Evolutionary conservation across 92 coral and sea anemone species (phyloP).

Genomic region (Virgularia gustaviana): DNA sequence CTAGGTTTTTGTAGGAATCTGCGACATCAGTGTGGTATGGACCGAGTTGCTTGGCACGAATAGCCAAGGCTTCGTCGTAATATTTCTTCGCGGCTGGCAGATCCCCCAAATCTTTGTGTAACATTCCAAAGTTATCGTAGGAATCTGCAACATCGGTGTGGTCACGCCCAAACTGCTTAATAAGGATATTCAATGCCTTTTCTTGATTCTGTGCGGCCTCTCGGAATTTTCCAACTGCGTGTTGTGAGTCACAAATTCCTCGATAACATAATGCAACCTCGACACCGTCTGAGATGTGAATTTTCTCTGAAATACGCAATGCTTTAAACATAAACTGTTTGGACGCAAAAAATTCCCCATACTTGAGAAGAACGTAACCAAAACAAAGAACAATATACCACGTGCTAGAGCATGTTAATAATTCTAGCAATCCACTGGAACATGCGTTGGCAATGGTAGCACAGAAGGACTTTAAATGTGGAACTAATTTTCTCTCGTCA

Average conservation of each 20-base stretch:
- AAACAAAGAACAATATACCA: not conserved
- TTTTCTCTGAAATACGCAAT: not conserved
- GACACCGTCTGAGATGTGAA: not conserved
- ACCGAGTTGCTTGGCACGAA: too few relatives aligned
- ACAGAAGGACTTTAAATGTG: slow-evolving; percentile 5
- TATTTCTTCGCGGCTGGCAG: too few relatives aligned
- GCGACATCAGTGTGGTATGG: too few relatives aligned
- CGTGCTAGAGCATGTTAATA: not conserved
- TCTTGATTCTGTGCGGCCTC: not conserved
- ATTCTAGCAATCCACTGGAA: not conserved
- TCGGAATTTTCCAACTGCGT: not conserved
- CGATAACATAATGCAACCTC: not conserved
- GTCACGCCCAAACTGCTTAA: too few relatives aligned
- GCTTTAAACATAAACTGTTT: not conserved
- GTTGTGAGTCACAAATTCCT: not conserved
- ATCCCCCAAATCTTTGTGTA: too few relatives aligned
- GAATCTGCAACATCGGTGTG: too few relatives aligned
- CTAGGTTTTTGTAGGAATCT: too few relatives aligned
- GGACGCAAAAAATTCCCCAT: slow-evolving; percentile 2
- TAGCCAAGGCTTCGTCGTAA: too few relatives aligned
- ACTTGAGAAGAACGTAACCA: not conserved
- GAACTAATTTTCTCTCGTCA: not conserved
- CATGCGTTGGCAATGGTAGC: not conserved
- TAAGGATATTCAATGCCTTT: too few relatives aligned
- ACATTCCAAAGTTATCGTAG: too few relatives aligned